phyloP scores from a whole-genome alignment of 1,140 invertebrate species.

The Papilio machaon region DNA sequence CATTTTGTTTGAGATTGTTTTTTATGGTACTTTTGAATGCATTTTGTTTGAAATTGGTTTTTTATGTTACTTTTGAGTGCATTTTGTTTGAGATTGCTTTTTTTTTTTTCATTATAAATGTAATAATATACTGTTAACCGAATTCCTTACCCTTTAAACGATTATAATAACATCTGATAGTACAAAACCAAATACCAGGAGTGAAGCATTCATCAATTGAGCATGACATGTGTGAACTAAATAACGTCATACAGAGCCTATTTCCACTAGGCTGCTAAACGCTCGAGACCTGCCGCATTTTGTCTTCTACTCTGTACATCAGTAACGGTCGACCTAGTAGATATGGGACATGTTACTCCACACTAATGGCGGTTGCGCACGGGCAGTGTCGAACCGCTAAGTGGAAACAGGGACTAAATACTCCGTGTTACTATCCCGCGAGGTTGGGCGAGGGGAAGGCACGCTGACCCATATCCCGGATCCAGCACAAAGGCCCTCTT shows the following conservation, averaged over 20 bases:
- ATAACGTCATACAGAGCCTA: not conserved
- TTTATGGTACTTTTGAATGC: too few species aligned
- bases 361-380: not conserved
- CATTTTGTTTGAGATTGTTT: too few species aligned
- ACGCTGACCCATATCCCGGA: conserved; percentile 64
- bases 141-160: not conserved
- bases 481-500: conserved; percentile 61
- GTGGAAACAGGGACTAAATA: conserved; percentile 5
- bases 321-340: not conserved
- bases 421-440: conserved; percentile 48
- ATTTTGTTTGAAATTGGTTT: too few species aligned
- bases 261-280: not conserved
- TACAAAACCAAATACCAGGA: conserved; percentile 17
- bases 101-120: too few species aligned
- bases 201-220: conserved; percentile 24
- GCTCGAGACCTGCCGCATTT: not conserved
- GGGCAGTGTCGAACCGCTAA: not conserved
- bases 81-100: too few species aligned
- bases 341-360: not conserved
- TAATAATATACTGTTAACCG: not conserved
- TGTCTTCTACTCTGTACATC: not conserved
- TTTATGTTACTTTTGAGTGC: too few species aligned
- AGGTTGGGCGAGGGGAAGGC: conserved; percentile 54
- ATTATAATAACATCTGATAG: not conserved
- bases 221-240: conserved; percentile 16